These are phyloP conservation scores for Manis crassicaudata DNA, from an alignment of 2,797 vertebrate species.

Conservation along the genomic window DNA sequence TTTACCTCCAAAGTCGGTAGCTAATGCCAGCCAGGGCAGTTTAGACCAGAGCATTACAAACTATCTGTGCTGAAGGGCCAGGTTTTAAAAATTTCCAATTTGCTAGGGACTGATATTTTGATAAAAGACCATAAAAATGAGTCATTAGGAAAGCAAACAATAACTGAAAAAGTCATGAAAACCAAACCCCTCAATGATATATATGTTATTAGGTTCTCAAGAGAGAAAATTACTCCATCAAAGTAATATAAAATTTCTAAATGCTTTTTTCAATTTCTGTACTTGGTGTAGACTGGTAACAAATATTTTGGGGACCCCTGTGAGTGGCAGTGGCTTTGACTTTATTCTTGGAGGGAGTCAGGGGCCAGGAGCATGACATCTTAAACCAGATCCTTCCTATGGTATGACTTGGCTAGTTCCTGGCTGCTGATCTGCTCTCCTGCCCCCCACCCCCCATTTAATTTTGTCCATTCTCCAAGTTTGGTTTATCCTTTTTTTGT, in stretches of 20 bases:
- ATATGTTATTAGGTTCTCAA: neutral
- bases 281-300: neutral
- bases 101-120: neutral
- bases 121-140: neutral
- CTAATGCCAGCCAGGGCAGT: neutral
- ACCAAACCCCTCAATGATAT: neutral
- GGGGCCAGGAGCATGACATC: neutral
- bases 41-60: neutral
- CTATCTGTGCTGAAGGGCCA: neutral
- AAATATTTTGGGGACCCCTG: neutral
- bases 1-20: neutral
- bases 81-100: neutral
- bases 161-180: neutral
- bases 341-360: neutral
- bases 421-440: neutral
- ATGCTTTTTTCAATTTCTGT: neutral
- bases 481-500: neutral
- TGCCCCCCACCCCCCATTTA: neutral
- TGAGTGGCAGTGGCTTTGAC: neutral
- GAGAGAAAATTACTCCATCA: conserved; percentile 11
- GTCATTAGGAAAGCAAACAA: neutral
- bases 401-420: neutral
- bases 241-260: neutral
- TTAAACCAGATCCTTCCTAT: conserved; percentile 5
- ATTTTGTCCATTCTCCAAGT: neutral